phyloP scores from a whole-genome alignment of 2,113 vertebrate genomes.

The Sterrhoptilus dennistouni region DNA sequence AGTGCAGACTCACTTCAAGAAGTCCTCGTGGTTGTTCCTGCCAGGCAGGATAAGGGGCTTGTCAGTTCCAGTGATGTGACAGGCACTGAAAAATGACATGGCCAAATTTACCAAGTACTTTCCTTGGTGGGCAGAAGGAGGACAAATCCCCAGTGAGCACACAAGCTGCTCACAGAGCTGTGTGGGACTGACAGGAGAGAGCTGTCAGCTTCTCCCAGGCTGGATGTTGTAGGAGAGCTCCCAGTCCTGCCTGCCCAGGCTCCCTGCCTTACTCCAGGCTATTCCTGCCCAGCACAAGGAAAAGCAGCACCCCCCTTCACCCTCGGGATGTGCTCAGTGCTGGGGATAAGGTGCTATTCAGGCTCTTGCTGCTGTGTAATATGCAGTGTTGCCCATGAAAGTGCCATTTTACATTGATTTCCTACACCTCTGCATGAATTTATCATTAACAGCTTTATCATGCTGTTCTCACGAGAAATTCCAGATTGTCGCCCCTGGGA shows the following conservation, averaged over 20 bases:
- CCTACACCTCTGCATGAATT: background rate
- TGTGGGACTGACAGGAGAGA: background rate
- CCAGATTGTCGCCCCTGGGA: background rate
- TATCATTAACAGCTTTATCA: background rate
- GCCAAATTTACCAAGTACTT: background rate
- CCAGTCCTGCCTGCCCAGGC: background rate
- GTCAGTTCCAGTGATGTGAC: background rate
- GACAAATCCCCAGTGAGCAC: accelerated
- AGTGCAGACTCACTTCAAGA: background rate
- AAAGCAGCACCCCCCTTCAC: background rate
- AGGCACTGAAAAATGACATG: background rate
- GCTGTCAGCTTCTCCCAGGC: background rate
- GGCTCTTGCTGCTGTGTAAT: background rate
- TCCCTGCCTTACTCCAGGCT: background rate
- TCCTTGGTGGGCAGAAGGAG: background rate
- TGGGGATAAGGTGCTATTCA: background rate
- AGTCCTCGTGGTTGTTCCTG: background rate
- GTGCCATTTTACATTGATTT: background rate
- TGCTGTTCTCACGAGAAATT: background rate
- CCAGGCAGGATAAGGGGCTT: background rate
- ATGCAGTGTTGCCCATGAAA: background rate
- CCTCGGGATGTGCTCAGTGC: accelerated
- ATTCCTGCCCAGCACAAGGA: background rate
- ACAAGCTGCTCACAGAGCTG: background rate
- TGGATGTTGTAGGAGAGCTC: background rate